Evolutionary conservation across 2,888 invertebrate species (phyloP).

Genomic region (Epiblema foenella): DNA sequence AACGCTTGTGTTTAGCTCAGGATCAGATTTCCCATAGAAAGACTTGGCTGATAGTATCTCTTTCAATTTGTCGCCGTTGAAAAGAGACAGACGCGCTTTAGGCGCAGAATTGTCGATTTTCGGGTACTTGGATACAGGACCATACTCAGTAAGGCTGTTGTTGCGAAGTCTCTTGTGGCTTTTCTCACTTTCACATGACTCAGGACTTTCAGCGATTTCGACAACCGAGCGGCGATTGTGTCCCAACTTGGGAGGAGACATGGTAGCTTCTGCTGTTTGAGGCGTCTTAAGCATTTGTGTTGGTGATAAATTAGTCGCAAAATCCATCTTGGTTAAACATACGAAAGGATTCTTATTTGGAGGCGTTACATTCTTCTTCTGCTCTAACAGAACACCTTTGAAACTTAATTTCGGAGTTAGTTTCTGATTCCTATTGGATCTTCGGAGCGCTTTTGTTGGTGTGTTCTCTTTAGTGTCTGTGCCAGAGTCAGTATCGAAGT

Average conservation of each 20-base stretch:
- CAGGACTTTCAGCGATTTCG: conserved; percentile 75
- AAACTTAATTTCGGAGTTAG: conserved; percentile 74
- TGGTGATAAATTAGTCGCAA: conserved; percentile 67
- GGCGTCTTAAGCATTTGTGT: conserved; percentile 77
- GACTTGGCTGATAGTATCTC: conserved; percentile 82
- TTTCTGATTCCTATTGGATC: conserved; percentile 63
- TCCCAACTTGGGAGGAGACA: conserved; percentile 73
- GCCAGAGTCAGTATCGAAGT: conserved; percentile 78
- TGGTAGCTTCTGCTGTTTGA: conserved; percentile 63
- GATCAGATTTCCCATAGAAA: conserved; percentile 83
- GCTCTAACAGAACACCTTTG: conserved; percentile 73
- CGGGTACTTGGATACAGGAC: conserved; percentile 69
- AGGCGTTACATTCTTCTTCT: conserved; percentile 63
- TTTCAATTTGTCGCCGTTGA: conserved; percentile 74
- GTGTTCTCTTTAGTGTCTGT: conserved; percentile 80
- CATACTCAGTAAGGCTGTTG: conserved; percentile 65
- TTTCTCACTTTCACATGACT: conserved; percentile 73
- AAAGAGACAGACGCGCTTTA: conserved; percentile 76
- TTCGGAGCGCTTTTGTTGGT: conserved; percentile 65
- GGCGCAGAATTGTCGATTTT: conserved; percentile 70
- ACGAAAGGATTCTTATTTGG: conserved; percentile 68
- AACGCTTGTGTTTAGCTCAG: conserved; percentile 69
- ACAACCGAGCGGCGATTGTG: conserved; percentile 68
- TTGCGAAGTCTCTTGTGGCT: conserved; percentile 73
- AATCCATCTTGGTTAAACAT: conserved; percentile 72